Evolutionary conservation across 2,113 vertebrate species (phyloP), one percentile per base, ranked within the genome.

Genomic region (Marmota monax): DNA sequence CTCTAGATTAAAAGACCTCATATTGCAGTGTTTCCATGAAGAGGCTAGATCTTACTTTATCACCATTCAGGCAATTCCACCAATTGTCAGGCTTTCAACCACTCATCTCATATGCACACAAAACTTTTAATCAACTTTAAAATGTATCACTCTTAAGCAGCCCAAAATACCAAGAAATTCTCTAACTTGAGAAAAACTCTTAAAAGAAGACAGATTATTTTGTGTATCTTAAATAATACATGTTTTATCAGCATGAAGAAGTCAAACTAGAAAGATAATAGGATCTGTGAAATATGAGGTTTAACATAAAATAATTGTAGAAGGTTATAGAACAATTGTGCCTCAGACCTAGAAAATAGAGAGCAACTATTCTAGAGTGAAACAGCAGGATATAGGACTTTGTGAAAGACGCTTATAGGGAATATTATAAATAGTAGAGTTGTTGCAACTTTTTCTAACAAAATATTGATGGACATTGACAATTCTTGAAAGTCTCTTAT

Each of bases 381-480:
- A 92, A 84, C 16, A 42, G 32, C 32, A 88, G 16, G 32, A 37
- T n/a, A 51, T 39, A 84, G 22, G 13, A 14, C 63, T 34, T 5
- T 69, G 18, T 32, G n/a, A 70, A 92, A 92, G 27, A 84, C 22
- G 23, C 18, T 84, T 76, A 22, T 23, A 85, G 2, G 11, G 37
- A 37, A 73, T 82, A 88, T 34, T 65, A 13, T 29, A 94, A 92
- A 27, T 67, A 48, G 1, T 58, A 56, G 1, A 7, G 5, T 53
- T 90, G 23, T 58, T 76, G 23, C 29, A 70, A 76, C 32, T 42
- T 94, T 85, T 93, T 73, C 56, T 69, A 93, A 94, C 90, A 94
- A 88, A 65, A 63, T 56, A 78, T 27, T 23, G 2, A 37, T 83
- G n/a, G 34, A 14, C 42, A 83, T 45, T 77, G 45, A 72, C 20